Base-by-base conservation (phyloP, 2,113 vertebrate species). In the Junco hyemalis region DNA sequence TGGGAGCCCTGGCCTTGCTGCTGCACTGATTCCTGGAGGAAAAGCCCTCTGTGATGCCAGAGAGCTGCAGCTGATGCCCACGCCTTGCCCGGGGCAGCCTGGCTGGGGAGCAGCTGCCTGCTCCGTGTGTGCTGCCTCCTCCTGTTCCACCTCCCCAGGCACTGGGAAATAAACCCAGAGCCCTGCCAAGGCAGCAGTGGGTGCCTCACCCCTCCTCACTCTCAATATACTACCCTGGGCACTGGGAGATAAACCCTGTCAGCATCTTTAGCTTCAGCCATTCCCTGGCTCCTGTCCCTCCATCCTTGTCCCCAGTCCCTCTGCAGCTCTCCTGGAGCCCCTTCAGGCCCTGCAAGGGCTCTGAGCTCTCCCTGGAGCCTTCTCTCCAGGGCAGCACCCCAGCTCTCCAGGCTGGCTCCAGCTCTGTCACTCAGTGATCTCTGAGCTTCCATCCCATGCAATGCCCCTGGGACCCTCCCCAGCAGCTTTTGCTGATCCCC, bases 21-120 rank as follows among this genome's bases (percentile, higher is more conserved):
- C 78, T 23, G 26, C 1, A 0, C 22, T 18, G 8, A 23, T 73
- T 83, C 94, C 95, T 54, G 40, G 8, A 74, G 92, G 92, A 86
- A 73, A 91, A 95, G 23, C 65, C 84, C 45, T 87, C n/a, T 35
- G 28, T 9, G 16, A 0, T 76, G 87, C 89, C 91, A 87, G 77
- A 85, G 7, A 91, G 4, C 70, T 69, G 78, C 95, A 95, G 53
- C 89, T 95, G 93, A 63, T 93, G 94, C 92, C 82, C 88, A 28
- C 8, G 0, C 63, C 80, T 40, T 70, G 86, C 92, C 83, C 0
- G 0, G 13, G 81, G 93, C 77, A 76, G 25, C 57, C 61, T 4
- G 81, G 60, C 86, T 47, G 47, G 44, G 86, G 66, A 94, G 86
- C 95, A 94, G 94, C 83, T 91, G 94, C 61, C 80, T 44, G 77